These are phyloP conservation scores for Teinopalpus imperialis DNA, from an alignment of 2,888 invertebrate genomes.

Conservation along the genomic window DNA sequence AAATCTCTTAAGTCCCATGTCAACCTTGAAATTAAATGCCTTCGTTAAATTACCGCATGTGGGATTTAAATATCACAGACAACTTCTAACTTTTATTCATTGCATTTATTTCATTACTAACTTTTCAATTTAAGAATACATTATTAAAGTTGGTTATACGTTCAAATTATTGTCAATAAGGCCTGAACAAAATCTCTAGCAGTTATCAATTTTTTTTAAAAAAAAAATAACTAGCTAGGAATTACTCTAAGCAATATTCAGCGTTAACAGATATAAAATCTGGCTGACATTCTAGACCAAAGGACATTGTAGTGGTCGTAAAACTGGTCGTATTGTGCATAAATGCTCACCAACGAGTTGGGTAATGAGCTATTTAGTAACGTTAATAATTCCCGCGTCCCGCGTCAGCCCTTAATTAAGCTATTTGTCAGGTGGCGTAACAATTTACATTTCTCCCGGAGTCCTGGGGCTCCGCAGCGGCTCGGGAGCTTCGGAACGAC, in stretches of 20 bases:
- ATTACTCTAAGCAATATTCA: too few species aligned
- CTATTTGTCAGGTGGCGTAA: slow-evolving; percentile 75
- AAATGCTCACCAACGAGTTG: slow-evolving; percentile 31
- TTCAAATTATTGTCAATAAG: too few species aligned
- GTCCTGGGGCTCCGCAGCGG: slow-evolving; percentile 59
- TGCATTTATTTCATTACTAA: too few species aligned
- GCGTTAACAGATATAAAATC: too few species aligned
- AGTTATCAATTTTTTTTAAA: too few species aligned
- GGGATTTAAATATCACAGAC: slow-evolving; percentile 53
- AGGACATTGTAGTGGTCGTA: slow-evolving; percentile 39
- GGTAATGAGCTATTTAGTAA: slow-evolving; percentile 57
- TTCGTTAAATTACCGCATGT: slow-evolving; percentile 68
- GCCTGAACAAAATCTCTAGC: too few species aligned
- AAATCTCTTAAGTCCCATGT: slow-evolving; percentile 63
- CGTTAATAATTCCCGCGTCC: slow-evolving; percentile 65
- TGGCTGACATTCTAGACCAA: slow-evolving; percentile 45
- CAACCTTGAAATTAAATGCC: slow-evolving; percentile 76
- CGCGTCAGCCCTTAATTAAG: slow-evolving; percentile 79
- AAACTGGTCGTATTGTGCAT: slow-evolving; percentile 42
- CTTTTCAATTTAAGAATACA: too few species aligned
- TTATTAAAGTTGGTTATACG: too few species aligned
- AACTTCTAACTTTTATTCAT: not conserved
- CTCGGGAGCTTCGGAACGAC: slow-evolving; percentile 68
- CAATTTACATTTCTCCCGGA: slow-evolving; percentile 77
- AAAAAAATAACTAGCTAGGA: too few species aligned